Evolutionary conservation across 2,888 invertebrate genomes (phyloP).

Genomic region (Lithodes maja): DNA sequence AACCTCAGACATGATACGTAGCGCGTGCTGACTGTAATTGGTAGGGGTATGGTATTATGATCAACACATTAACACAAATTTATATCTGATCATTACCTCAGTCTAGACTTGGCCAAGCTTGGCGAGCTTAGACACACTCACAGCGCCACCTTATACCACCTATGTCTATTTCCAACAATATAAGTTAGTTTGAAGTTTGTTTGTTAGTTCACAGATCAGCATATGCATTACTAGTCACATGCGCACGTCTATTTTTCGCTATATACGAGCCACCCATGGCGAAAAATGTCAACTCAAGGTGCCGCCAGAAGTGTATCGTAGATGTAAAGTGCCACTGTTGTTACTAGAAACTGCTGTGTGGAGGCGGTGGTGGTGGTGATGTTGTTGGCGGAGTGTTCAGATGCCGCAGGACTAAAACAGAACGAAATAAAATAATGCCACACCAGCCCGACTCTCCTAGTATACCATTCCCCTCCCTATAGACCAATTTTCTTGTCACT

Average conservation of each 20-base stretch:
- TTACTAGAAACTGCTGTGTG: neutral
- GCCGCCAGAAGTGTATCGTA: neutral
- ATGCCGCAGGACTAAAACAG: neutral
- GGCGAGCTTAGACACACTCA: neutral
- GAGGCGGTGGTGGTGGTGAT: neutral
- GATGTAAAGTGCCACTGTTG: constrained; percentile 4
- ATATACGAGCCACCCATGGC: neutral
- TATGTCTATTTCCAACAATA: neutral
- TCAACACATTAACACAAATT: too few relatives aligned
- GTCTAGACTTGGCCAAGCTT: neutral
- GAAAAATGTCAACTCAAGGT: neutral
- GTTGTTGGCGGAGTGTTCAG: neutral
- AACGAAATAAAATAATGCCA: neutral
- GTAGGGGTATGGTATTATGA: too few relatives aligned
- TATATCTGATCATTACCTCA: neutral
- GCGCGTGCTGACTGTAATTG: too few relatives aligned
- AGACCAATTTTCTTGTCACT: neutral
- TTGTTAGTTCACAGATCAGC: neutral
- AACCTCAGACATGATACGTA: too few relatives aligned
- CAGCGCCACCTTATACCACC: neutral
- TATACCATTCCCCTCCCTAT: neutral
- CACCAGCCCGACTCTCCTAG: neutral
- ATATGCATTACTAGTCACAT: neutral
- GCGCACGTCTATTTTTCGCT: neutral
- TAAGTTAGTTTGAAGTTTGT: neutral